Evolutionary conservation across 92 coral and sea anemone species (phyloP), one percentile per base, ranked within the genome.

Genomic region (Palythoa grandis): DNA sequence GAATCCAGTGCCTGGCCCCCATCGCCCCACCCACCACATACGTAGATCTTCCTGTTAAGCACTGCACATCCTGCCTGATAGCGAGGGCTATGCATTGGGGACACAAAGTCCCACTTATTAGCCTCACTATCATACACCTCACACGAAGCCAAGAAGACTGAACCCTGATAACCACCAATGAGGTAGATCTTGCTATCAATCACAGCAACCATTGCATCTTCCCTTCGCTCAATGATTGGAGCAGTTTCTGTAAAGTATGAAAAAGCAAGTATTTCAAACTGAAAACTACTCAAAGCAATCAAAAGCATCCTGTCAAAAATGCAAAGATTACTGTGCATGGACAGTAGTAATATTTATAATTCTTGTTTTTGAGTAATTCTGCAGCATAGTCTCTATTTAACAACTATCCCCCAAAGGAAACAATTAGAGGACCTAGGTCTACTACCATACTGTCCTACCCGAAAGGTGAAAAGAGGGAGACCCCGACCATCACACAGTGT

Each of bases 21-120:
- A 15, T 95, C 99, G 20, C 89, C 94, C 99, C 99, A 96, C 0
- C 99, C 99, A 4, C 99, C 99, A 89, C 99, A 96, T 11, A 96
- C 95, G 83, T 92, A 96, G 68, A 96, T 96, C 72, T 94, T 94
- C 67, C 87, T 92, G 85, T 90, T 89, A 39, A 96, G 70, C 14
- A 93, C 95, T 48, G 99, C 96, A 52, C 94, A 90, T 1, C 99
- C 99, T 7, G 98, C 99, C 68, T 96, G 95, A 72, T 96, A 95
- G 47, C 98, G 95, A 17, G 98, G 92, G 11, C 92, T 70, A 68
- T 86, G 88, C 90, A 96, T 88, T 2, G 99, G 88, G 7, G 96
- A 83, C 88, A 87, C 92, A 83, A 95, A 90, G 79, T 92, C 87
- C 99, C 99, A 96, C 69, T 76, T 80, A 82, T 91, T 90, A 11